Evolutionary conservation across 2,888 invertebrate species (phyloP), one percentile per base, ranked within the genome.

Genomic region (Sinelater perroti): DNA sequence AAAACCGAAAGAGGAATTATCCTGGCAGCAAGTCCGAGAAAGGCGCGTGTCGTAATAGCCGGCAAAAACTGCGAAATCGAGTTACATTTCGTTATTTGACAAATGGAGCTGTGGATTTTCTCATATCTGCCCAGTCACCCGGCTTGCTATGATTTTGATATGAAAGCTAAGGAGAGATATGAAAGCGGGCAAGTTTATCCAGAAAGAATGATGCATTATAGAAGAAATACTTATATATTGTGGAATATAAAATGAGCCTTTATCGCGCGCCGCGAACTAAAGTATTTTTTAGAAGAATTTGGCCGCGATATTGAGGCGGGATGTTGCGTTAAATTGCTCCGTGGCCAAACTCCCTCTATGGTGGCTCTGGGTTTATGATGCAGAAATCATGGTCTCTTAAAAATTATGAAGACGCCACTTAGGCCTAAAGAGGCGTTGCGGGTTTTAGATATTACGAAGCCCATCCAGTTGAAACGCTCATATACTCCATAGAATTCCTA

Each of bases 101-200:
- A 67, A 68, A 68, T 68, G 66, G 64, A 65, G 60, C 61, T 59
- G 65, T 60, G 65, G 61, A 64, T 59, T 61, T 62, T 63, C 61
- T 64, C 66, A 64, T 64, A 62, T 61, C 61, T 55, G 59, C 59
- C 56, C 55, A 63, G 61, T 63, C 62, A 63, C 54, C 59, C 60
- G 59, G 57, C 49, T 61, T 56, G 62, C 61, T 57, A 64, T 63
- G 66, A 66, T 66, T 66, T 64, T 59, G 61, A 64, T 64, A 64
- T 66, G 60, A 64, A 66, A 66, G 66, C 61, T 64, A 64, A 63
- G 52, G 46, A 58, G 42, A 56, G 61, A 61, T 61, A 56, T 61
- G 54, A 61, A 61, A 57, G 55, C 59, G 58, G 60, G 57, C 47
- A 62, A 58, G 58, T 64, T 62, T 64, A 64, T 62, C 51, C 62